These are phyloP conservation scores for Portunus trituberculatus DNA, from an alignment of 1,140 invertebrate species.

Conservation along the genomic window DNA sequence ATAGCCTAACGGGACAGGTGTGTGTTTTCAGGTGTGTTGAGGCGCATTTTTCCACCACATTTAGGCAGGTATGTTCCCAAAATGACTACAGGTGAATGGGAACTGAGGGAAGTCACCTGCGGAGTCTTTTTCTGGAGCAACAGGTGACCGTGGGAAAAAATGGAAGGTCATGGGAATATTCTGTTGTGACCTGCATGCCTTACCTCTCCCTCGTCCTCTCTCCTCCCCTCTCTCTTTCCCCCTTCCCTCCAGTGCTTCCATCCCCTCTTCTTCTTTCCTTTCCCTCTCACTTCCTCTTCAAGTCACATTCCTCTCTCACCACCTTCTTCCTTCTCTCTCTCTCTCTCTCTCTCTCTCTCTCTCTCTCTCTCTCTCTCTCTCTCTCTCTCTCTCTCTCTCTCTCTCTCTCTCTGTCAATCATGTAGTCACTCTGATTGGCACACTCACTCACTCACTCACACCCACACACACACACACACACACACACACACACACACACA, in stretches of 20 bases:
- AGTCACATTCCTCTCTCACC: background rate
- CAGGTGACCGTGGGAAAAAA: constrained; percentile 2
- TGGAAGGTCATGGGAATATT: background rate
- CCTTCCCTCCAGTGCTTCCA: background rate
- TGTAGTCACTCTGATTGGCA: background rate
- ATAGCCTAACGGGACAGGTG: background rate
- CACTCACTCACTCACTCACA: background rate
- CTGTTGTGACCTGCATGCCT: background rate
- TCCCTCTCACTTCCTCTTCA: constrained; percentile 8
- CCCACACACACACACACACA: background rate
- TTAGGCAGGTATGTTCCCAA: background rate
- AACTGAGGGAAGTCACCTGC: background rate
- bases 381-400: background rate
- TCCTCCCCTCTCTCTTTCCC: background rate
- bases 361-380: background rate
- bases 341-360: background rate
- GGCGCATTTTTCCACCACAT: background rate
- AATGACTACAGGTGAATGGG: background rate
- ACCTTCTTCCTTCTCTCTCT: background rate
- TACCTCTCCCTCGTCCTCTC: background rate
- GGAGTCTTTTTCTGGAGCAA: background rate
- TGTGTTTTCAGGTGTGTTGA: background rate
- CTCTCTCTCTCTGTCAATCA: background rate
- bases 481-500: background rate
- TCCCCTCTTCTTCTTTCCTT: background rate